These are phyloP conservation scores for Sarcophaga caerulescens DNA, from an alignment of 2,888 invertebrate species.

Conservation along the genomic window DNA sequence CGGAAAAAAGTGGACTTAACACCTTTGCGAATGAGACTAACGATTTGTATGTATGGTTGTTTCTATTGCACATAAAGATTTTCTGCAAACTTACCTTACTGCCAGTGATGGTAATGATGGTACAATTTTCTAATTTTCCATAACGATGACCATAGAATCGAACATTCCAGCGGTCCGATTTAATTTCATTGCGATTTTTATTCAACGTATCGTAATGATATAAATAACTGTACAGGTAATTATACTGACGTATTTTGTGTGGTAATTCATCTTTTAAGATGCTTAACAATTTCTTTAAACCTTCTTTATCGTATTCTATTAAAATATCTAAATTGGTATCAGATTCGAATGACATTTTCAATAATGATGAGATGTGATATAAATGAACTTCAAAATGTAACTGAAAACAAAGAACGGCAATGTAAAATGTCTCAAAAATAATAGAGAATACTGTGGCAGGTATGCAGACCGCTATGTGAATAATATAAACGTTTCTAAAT, in stretches of 20 bases:
- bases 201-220: conserved; percentile 47
- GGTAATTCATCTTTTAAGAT: conserved; percentile 34
- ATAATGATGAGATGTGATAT: neutral
- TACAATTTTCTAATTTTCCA: conserved; percentile 39
- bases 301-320: conserved; percentile 21
- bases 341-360: conserved; percentile 1
- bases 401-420: neutral
- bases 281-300: conserved; percentile 10
- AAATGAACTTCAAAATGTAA: neutral
- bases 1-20: no score
- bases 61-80: neutral
- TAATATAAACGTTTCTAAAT: neutral
- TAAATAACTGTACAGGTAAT: conserved; percentile 46
- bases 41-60: no score
- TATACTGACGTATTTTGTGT: conserved; percentile 42
- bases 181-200: conserved; percentile 24
- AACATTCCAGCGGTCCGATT: conserved; percentile 48
- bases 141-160: conserved; percentile 47
- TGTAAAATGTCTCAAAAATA: no score
- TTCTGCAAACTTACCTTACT: conserved; percentile 25
- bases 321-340: conserved; percentile 6
- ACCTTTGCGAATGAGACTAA: no score
- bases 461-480: neutral
- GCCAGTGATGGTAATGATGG: conserved; percentile 30
- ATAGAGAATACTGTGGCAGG: no score